Percentiles rank a stretch among this genome's conserved stretches.
Conservation (phyloP, 2,888 invertebrate species). For the Lithophane semibrunnea region DNA sequence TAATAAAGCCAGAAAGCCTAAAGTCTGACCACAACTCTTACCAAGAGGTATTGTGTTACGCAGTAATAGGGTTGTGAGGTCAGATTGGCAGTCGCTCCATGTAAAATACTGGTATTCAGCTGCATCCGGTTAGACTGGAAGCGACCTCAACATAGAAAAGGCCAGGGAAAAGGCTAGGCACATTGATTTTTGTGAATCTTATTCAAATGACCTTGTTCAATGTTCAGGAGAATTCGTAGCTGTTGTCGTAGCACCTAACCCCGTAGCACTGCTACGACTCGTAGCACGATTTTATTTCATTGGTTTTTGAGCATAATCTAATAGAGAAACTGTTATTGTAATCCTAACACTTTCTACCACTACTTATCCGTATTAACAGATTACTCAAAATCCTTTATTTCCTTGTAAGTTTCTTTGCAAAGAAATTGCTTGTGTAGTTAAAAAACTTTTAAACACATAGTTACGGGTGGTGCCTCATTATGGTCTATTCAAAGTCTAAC, state of each 20-base stretch:
- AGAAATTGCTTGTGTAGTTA: slow-evolving; percentile 10
- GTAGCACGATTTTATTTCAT: slow-evolving; percentile 9
- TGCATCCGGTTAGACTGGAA: no score
- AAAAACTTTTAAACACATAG: background rate
- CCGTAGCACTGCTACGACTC: slow-evolving; percentile 37
- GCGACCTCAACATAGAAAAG: no score
- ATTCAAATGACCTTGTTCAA: background rate
- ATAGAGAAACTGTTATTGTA: background rate
- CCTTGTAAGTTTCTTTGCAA: background rate
- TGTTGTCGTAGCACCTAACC: slow-evolving; percentile 27
- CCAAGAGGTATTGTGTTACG: no score
- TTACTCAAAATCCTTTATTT: background rate
- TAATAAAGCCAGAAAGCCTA: background rate
- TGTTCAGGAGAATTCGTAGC: slow-evolving; percentile 23
- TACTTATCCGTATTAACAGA: background rate
- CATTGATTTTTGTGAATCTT: no score
- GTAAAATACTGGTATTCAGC: no score
- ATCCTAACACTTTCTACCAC: background rate
- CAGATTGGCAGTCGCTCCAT: no score
- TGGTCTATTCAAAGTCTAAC: slow-evolving; percentile 30
- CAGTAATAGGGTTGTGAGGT: no score
- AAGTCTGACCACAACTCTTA: no score
- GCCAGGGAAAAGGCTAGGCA: no score
- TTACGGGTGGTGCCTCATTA: background rate
- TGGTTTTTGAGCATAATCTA: background rate